phyloP scores from a whole-genome alignment of 2,888 invertebrate species.

The Pyrochroa serraticornis region DNA sequence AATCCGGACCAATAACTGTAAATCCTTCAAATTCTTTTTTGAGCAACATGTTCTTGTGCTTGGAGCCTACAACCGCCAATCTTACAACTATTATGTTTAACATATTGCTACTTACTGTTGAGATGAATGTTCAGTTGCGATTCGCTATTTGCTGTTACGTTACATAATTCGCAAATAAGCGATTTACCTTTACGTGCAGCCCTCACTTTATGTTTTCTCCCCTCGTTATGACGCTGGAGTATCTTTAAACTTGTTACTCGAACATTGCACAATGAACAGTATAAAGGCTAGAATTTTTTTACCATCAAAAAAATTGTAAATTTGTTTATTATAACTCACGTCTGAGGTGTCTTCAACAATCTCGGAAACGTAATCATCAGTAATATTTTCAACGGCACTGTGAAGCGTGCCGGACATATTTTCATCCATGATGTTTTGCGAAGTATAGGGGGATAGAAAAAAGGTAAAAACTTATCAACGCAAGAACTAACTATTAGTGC shows the following conservation, averaged over 20 bases:
- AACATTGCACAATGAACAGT: conserved; percentile 54
- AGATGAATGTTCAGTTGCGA: conserved; percentile 55
- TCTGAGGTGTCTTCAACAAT: conserved; percentile 13
- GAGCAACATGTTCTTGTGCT: conserved; percentile 42
- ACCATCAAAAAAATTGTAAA: conserved; percentile 8
- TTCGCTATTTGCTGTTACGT: conserved; percentile 55
- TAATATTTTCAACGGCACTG: conserved; percentile 41
- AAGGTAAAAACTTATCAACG: neutral
- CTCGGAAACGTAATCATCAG: conserved; percentile 10
- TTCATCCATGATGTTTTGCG: neutral
- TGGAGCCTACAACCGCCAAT: conserved; percentile 41
- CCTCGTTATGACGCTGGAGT: conserved; percentile 53
- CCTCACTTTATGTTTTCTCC: conserved; percentile 53
- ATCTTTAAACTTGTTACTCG: conserved; percentile 55
- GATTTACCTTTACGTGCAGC: conserved; percentile 52
- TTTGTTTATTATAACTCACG: conserved; percentile 3
- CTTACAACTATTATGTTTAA: neutral
- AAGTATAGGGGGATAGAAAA: neutral
- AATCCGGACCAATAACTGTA: conserved; percentile 36
- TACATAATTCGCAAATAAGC: conserved; percentile 54
- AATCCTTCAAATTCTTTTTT: conserved; percentile 44
- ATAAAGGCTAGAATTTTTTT: conserved; percentile 41
- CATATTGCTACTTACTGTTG: conserved; percentile 48
- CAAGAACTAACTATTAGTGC: neutral
- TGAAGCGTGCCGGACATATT: conserved; percentile 43